These are phyloP conservation scores for Brenthis daphne DNA, from an alignment of 2,888 invertebrate species.

Conservation along the genomic window DNA sequence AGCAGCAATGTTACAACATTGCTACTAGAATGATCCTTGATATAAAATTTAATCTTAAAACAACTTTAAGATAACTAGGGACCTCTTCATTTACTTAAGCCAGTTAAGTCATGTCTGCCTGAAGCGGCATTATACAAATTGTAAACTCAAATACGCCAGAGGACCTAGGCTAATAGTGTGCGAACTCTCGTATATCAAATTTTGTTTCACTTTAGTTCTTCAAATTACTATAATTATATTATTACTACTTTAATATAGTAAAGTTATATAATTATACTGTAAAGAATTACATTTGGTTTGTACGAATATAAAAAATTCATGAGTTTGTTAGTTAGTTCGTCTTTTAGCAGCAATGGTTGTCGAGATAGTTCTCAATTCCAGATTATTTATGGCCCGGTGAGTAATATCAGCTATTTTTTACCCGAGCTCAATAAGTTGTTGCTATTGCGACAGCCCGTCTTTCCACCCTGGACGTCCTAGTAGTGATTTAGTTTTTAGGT, in stretches of 20 bases:
- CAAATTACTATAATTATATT: not conserved
- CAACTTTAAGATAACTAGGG: conserved; percentile 8
- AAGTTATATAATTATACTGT: no score
- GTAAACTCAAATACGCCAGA: conserved; percentile 20
- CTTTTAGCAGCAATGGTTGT: no score
- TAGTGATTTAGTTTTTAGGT: no score
- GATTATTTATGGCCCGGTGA: no score
- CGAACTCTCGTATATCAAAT: not conserved
- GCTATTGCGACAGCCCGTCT: no score
- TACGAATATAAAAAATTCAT: no score
- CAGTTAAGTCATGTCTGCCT: conserved; percentile 9
- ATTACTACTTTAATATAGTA: not conserved
- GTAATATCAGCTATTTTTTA: no score
- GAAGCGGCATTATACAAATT: conserved; percentile 19
- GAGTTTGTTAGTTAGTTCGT: no score
- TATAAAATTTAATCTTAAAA: conserved; percentile 16
- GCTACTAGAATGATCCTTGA: not conserved
- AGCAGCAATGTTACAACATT: not conserved
- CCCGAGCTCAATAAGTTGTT: no score
- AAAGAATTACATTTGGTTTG: no score
- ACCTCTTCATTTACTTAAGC: conserved; percentile 15
- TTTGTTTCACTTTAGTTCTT: conserved; percentile 8
- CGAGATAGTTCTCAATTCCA: no score
- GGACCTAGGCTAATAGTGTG: conserved; percentile 10
- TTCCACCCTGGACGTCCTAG: no score